Evolutionary conservation across 2,797 vertebrate species (phyloP), one percentile per base, ranked within the genome.

Genomic region (Periophthalmus magnuspinnatus): DNA sequence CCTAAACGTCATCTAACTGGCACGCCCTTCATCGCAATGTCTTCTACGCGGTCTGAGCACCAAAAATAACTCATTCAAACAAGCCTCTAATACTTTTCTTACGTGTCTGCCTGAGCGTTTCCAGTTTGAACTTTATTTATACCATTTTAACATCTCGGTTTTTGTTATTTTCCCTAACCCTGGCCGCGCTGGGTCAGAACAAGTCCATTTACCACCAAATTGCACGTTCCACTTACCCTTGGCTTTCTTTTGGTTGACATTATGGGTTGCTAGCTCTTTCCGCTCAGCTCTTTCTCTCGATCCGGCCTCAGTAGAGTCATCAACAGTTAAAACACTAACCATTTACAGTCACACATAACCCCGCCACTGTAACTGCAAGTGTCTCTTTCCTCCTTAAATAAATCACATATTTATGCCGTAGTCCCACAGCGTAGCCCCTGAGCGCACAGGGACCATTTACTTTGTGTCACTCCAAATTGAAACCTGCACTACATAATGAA

Each of bases 381-480:
- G 33, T 71, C 65, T 64, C 14, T 7, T 61, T 6, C 13, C 60
- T 59, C 13, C 69, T 68, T 48, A 82, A 79, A 77, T 86, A 79
- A 85, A 86, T 80, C 73, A 74, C 67, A 71, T 58, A 11, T 79
- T 81, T 71, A 68, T 75, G 10, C n/a, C 10, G n/a, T n/a, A n/a
- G 19, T 11, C 41, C 41, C 36, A 19, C 63, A n/a, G 59, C 70
- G 79, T 75, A 65, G 74, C 61, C 70, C 70, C 73, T 28, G 2
- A 61, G 68, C 60, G 62, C 68, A n/a, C 1, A 61, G 81, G 72
- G 80, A 81, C 48, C 72, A 84, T 75, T 87, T 84, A 81, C 59
- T 80, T 72, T 81, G 76, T 59, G 69, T 24, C 68, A 60, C 58
- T 81, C 19, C 71, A 69, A 78, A 67, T 84, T 83, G 81, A 78